Conservation (phyloP, 1,140 invertebrate genomes). For the Formica selysi region DNA sequence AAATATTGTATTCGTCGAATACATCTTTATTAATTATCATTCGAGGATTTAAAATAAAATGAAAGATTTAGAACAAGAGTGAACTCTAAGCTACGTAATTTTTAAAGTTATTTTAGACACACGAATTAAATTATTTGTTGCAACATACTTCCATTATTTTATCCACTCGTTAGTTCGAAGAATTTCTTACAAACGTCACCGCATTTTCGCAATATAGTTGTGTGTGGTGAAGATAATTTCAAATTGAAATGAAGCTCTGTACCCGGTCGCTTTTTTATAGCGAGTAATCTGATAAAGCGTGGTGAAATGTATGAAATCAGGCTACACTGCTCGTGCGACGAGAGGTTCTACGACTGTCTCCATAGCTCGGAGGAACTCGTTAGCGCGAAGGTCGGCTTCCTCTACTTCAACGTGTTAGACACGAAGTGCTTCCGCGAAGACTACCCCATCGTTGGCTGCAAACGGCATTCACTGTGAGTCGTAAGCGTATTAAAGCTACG, state of each 20-base stretch:
- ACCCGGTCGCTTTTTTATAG: conserved; percentile 14
- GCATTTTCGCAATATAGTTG: background rate
- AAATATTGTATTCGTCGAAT: too few relatives aligned
- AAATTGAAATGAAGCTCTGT: conserved; percentile 20
- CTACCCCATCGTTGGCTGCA: conserved; percentile 89
- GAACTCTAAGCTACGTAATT: conserved; percentile 18
- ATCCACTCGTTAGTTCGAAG: background rate
- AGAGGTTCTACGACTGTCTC: conserved; percentile 90
- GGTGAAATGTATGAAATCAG: conserved; percentile 71
- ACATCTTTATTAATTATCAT: too few relatives aligned
- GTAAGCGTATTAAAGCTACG: conserved; percentile 44
- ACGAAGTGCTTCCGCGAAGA: conserved; percentile 90
- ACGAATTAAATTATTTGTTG: background rate
- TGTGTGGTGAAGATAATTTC: background rate
- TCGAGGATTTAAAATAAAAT: background rate
- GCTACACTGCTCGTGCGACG: conserved; percentile 90
- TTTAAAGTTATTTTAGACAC: conserved; percentile 5
- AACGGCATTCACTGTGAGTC: conserved; percentile 74
- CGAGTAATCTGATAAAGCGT: conserved; percentile 51
- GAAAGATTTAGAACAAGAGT: background rate
- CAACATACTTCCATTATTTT: background rate
- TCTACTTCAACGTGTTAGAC: conserved; percentile 90
- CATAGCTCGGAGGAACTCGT: conserved; percentile 84
- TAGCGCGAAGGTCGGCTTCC: conserved; percentile 87
- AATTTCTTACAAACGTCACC: background rate